Base-by-base conservation (phyloP, 1,140 invertebrate species). In the Aphaenogaster floridana region DNA sequence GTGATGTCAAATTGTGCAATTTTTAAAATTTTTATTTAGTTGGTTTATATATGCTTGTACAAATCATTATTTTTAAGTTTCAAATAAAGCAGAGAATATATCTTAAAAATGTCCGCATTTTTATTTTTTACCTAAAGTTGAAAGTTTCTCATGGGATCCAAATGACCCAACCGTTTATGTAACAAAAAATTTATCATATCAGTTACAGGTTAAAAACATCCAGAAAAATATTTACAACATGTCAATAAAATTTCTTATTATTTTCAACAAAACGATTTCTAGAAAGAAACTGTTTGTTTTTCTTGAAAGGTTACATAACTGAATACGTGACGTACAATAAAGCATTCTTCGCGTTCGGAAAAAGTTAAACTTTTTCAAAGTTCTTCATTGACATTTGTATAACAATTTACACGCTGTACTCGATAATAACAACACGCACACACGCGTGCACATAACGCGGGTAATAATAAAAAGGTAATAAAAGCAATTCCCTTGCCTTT, bases 381-480 rank as follows among this genome's bases (percentile, higher is more conserved):
- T 72, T 54, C 7, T 34, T 11, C 42, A 69, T 15, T n/a, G 8
- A 54, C 3, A 13, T 13, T 59, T 59, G 9, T 28, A 3, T 28
- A 28, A 28, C n/a, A 2, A 59, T 7, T 36, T 72, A 72, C 21
- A n/a, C 48, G 17, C 34, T 39, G 5, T 28, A 28, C 28, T 8
- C 11, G 6, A 59, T 42, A 57, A 57, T 57, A 42, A 76, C 11
- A 39, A 69, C 11, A 34, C 63, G 63, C 15, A 48, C 11, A 45
- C n/a, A 69, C 39, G 13, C 45, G 4, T 6, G n/a, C 69, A 15
- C 39, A 7, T 71, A 52, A 52, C n/a, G n/a, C 2, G 7, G 13
- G 5, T 61, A 28, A 54, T 68, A 21, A 68, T 54, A 45, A 68
- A 54, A 57, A 71, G 52, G 52, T 45, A 52, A 54, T 50, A 54